Evolutionary conservation across 2,113 vertebrate species (phyloP).

Genomic region (Baryphthengus martii): DNA sequence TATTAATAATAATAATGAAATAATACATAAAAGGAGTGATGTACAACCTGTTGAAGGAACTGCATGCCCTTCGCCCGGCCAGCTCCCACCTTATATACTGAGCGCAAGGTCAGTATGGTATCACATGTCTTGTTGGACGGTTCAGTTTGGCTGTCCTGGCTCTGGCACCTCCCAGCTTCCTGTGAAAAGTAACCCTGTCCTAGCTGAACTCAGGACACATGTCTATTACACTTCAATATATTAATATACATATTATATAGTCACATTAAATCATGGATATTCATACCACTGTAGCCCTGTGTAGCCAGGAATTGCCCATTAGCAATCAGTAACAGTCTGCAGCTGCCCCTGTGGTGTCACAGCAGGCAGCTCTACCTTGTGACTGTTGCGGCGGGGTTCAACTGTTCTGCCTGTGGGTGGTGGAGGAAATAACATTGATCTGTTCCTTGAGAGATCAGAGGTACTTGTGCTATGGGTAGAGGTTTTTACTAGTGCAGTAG

Average conservation of each 20-base stretch:
- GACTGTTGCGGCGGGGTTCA: accelerated
- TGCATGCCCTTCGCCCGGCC: too few relatives aligned
- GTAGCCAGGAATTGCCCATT: neutral
- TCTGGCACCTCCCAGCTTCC: too few relatives aligned
- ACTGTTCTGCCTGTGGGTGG: neutral
- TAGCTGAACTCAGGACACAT: neutral
- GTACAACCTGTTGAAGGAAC: too few relatives aligned
- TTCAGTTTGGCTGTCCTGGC: too few relatives aligned
- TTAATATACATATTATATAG: neutral
- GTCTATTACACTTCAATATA: neutral
- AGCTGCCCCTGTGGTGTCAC: neutral
- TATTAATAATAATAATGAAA: too few relatives aligned
- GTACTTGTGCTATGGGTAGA: neutral
- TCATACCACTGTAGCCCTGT: accelerated
- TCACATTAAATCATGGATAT: neutral
- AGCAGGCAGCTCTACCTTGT: neutral
- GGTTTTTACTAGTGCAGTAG: neutral
- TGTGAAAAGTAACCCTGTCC: too few relatives aligned
- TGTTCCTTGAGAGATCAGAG: neutral
- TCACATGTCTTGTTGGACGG: too few relatives aligned
- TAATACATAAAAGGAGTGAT: too few relatives aligned
- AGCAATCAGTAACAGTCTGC: neutral
- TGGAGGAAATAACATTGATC: neutral
- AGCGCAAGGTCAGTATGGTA: too few relatives aligned
- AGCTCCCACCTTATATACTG: too few relatives aligned